Evolutionary conservation across 2,113 vertebrate genomes (phyloP).

Genomic region (Athene noctua): DNA sequence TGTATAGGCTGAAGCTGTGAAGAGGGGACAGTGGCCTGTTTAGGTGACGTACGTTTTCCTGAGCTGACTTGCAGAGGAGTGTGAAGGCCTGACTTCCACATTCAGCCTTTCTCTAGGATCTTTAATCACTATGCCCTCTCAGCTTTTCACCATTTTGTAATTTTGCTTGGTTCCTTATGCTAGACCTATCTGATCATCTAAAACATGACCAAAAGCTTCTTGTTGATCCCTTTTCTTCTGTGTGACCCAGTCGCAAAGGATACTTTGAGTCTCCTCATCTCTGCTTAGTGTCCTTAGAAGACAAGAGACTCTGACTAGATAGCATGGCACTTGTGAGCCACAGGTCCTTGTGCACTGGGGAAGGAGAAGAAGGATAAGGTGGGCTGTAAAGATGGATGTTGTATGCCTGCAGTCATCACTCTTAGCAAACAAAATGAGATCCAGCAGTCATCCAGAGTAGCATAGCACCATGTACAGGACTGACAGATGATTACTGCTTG

Average conservation of each 20-base stretch:
- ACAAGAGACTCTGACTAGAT: background rate
- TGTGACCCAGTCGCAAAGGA: background rate
- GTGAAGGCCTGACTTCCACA: background rate
- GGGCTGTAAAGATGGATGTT: background rate
- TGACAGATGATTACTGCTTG: background rate
- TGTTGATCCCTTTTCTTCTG: background rate
- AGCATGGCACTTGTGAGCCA: fast-evolving
- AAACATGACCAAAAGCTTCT: background rate
- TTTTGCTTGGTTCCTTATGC: background rate
- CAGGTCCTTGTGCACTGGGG: background rate
- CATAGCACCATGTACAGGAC: background rate
- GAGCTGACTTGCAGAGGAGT: background rate
- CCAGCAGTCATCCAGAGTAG: background rate
- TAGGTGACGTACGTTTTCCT: background rate
- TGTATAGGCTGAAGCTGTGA: background rate
- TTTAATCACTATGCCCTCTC: background rate
- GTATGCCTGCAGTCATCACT: background rate
- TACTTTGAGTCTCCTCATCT: background rate
- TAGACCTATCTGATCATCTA: background rate
- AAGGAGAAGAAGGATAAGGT: background rate
- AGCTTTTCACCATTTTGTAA: background rate
- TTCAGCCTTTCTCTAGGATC: background rate
- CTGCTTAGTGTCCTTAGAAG: background rate
- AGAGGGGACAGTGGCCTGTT: background rate
- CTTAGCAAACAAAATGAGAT: background rate